Base-by-base conservation (phyloP, 2,888 invertebrate genomes). In the Heliconius hortense region DNA sequence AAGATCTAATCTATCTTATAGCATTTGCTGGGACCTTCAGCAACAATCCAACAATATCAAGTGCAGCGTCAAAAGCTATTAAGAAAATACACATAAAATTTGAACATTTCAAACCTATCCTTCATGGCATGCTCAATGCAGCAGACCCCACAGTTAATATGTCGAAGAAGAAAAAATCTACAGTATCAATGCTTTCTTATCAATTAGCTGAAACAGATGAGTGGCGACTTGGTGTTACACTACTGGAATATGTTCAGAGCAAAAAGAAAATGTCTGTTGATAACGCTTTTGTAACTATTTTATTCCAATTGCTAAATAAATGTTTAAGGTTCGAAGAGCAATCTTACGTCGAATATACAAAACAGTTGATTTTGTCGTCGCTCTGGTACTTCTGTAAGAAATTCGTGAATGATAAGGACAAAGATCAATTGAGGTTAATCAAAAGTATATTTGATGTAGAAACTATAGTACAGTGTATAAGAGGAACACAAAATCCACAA, bases 401-500 rank as follows among this genome's bases (percentile, higher is more conserved):
- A 82, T 91, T 95, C 79, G 90, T 91, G 1, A 86, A 90, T 68
- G 86, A 88, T 48, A 88, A 86, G 13, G 92, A 94, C 15, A 87
- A 86, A 68, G 89, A 90, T 0, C 88, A 91, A 77, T 84, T 94
- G 3, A 90, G 92, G 68, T 83, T 94, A 7, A 87, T 94, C 0
- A 94, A 95, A 74, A 89, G 92, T 15, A 84, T 95, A 35, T 94
- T 95, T 76, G 96, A 97, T 79, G 96, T 98, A 60, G 97, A 97
- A 82, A 84, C 96, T 43, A 95, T 98, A 4, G 98, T 99, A 0
- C 97, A 98, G 82, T 98, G 98, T 83, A 96, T 99, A 73, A 95
- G 99, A 80, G 96, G 96, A 4, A 98, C 98, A 0, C 96, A 97
- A 84, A 98, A 98, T 89, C 98, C 98, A 0, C 98, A 99, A 90